Base-by-base conservation (phyloP, 2,797 vertebrate species). In the Paramormyrops hopkinsi region DNA sequence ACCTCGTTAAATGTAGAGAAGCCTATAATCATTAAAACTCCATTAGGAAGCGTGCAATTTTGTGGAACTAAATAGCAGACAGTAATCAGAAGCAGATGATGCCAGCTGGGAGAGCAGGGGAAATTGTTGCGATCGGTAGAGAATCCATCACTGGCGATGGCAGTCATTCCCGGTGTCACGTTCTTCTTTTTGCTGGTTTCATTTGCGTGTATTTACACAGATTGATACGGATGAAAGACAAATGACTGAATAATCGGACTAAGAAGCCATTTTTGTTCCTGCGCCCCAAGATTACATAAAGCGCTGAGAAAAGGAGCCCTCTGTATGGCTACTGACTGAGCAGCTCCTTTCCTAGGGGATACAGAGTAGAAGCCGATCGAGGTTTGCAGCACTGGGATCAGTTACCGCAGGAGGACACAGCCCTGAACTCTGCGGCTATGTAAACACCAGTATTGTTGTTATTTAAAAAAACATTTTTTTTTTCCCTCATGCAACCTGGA, bases 21-120 rank as follows among this genome's bases (percentile, higher is more conserved):
- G 96, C 95, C 95, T 95, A 96, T 96, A 97, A 96, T 96, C 96
- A 97, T 96, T 96, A 97, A 96, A 97, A 97, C 94, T 94, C 95
- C 96, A 97, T 96, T 97, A 97, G 96, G 95, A 95, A 95, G 94
- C 95, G 94, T 96, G 96, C 96, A 96, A 96, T 96, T 96, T 96
- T 95, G 95, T 96, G 95, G 95, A 97, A 95, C 96, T 97, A 96
- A 97, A 97, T 96, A 95, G 96, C 95, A 95, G 95, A 95, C 94
- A 96, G 95, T 97, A 97, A 97, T 97, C 96, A 96, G 96, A 96
- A 96, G 94, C 96, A 97, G 96, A 97, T 96, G 96, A 96, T 96
- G 95, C 96, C 95, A 96, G 95, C 95, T 96, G 96, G 95, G 95
- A 94, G 95, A 95, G 93, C 94, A 94, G 1, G 2, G 94, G 93